Conservation (phyloP, 2,797 vertebrate genomes). For the Delichon dasypus region DNA sequence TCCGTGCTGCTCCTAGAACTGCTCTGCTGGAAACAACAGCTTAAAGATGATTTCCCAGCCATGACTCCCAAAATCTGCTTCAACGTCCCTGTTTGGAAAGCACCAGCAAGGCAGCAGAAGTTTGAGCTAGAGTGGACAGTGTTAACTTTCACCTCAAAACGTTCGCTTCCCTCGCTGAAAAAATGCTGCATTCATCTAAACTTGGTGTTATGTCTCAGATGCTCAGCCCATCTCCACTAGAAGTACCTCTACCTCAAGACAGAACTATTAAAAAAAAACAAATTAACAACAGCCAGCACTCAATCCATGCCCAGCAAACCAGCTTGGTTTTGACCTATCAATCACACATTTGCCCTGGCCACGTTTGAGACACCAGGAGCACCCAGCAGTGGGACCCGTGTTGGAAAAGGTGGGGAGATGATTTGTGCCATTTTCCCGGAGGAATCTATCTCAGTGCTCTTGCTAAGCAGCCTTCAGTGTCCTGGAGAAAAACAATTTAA, state of each 20-base stretch:
- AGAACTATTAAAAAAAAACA: neutral
- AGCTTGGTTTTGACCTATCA: neutral
- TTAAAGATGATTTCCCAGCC: neutral
- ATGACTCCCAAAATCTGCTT: neutral
- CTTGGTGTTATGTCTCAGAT: neutral
- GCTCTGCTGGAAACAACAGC: accelerated
- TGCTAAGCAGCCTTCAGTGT: accelerated
- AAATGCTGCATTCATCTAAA: neutral
- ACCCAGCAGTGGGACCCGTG: neutral
- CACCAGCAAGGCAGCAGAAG: neutral
- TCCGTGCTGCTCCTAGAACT: neutral
- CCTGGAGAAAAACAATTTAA: neutral
- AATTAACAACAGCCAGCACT: neutral
- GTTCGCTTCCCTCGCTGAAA: neutral
- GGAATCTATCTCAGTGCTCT: neutral
- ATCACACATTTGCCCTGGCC: neutral
- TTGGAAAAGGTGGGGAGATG: accelerated
- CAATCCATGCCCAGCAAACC: neutral
- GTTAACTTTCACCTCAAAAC: accelerated
- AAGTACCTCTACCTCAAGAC: neutral
- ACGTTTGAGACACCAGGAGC: neutral
- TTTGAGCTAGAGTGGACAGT: neutral
- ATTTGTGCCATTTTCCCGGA: neutral
- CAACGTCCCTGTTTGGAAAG: neutral
- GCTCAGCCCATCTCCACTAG: neutral